Percentiles rank a stretch among this genome's conserved stretches.
These are phyloP conservation scores for Quadriops clusia DNA, from an alignment of 2,888 invertebrate species.

Conservation along the genomic window DNA sequence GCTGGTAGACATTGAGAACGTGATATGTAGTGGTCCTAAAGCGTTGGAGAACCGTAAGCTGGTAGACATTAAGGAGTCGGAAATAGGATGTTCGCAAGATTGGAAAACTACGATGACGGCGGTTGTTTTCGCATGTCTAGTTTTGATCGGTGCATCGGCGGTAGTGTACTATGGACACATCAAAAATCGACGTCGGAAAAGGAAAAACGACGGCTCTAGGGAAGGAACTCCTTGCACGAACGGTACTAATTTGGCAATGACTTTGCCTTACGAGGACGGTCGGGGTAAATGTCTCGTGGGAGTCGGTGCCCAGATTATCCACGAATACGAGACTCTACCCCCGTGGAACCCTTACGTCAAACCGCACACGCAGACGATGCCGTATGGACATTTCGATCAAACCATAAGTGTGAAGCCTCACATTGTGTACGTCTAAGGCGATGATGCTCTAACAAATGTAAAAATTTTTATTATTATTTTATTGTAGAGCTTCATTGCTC, in stretches of 20 bases:
- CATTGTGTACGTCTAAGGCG: conserved; percentile 42
- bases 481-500: too few species aligned
- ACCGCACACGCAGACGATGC: conserved; percentile 22
- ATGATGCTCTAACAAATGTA: conserved; percentile 8
- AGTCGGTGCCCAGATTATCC: conserved; percentile 27
- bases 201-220: conserved; percentile 9
- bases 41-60: conserved; percentile 42
- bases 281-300: conserved; percentile 29
- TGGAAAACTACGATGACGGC: conserved; percentile 49
- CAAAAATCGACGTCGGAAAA: conserved; percentile 23
- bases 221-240: conserved; percentile 15
- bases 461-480: conserved; percentile 11
- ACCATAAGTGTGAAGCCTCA: conserved; percentile 32
- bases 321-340: conserved; percentile 31
- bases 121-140: conserved; percentile 19
- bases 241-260: conserved; percentile 35
- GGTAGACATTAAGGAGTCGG: conserved; percentile 48
- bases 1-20: conserved; percentile 44
- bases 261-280: conserved; percentile 24
- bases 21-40: conserved; percentile 48
- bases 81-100: conserved; percentile 49
- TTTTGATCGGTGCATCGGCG: conserved; percentile 26
- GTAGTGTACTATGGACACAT: conserved; percentile 30
- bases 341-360: conserved; percentile 31
- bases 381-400: conserved; percentile 35